Conservation (phyloP, 2,888 invertebrate genomes). For the Caradrina clavipalpis region DNA sequence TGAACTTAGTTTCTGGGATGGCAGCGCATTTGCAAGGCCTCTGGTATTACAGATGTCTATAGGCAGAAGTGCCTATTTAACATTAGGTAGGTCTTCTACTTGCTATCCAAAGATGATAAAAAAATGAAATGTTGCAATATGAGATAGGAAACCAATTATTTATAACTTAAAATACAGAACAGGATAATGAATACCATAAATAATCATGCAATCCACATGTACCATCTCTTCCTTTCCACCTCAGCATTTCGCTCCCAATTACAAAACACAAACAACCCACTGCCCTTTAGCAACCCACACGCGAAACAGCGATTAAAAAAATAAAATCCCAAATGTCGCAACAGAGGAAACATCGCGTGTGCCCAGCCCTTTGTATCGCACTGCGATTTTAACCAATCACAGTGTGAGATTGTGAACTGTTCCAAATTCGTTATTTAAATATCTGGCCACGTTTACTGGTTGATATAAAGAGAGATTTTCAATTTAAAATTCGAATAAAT, state of each 20-base stretch:
- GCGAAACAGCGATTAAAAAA: slow-evolving; percentile 56
- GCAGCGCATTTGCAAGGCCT: too few species aligned
- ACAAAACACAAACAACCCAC: slow-evolving; percentile 22
- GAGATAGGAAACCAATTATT: too few species aligned
- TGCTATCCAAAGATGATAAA: too few species aligned
- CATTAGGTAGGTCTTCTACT: too few species aligned
- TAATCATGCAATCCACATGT: not conserved
- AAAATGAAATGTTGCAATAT: too few species aligned
- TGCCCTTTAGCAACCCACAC: slow-evolving; percentile 44
- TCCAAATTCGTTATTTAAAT: slow-evolving; percentile 41
- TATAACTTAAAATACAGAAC: too few species aligned
- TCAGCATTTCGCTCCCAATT: slow-evolving; percentile 5
- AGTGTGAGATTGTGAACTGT: slow-evolving; percentile 30
- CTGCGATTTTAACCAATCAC: slow-evolving; percentile 31
- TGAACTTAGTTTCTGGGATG: too few species aligned
- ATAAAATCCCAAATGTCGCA: slow-evolving; percentile 35
- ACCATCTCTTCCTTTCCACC: slow-evolving; percentile 4
- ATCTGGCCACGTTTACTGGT: slow-evolving; percentile 20
- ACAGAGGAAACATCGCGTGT: slow-evolving; percentile 54
- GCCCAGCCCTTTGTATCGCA: slow-evolving; percentile 37
- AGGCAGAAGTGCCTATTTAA: too few species aligned
- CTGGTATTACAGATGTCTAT: too few species aligned
- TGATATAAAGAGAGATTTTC: slow-evolving; percentile 29
- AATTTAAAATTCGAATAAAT: slow-evolving; percentile 33
- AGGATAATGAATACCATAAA: not conserved